Percentiles rank a stretch among this genome's conserved stretches.
phyloP scores from a whole-genome alignment of 2,113 vertebrate species.

The Pionites leucogaster region DNA sequence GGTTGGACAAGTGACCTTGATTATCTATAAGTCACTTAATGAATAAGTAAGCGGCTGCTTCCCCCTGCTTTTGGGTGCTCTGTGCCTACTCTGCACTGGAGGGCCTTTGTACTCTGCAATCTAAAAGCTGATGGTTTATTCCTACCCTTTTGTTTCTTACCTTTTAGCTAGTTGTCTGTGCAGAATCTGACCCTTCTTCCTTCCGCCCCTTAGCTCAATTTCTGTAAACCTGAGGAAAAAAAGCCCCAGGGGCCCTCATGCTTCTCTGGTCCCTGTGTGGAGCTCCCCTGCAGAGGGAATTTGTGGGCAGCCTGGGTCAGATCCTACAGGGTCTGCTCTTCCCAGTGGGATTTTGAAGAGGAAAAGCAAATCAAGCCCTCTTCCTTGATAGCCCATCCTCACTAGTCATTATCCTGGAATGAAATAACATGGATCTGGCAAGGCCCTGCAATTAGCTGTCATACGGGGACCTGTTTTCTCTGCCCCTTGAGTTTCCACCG shows the following conservation, averaged over 20 bases:
- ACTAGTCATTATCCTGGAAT: neutral
- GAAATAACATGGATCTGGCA: neutral
- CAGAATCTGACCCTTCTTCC: neutral
- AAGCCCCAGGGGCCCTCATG: accelerated
- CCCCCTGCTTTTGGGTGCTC: neutral
- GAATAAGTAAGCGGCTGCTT: neutral
- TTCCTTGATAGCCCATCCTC: neutral
- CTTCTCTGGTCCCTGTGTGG: neutral
- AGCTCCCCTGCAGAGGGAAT: neutral
- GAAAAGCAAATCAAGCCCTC: neutral
- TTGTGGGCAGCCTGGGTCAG: neutral
- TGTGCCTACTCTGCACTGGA: neutral
- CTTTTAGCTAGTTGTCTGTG: neutral
- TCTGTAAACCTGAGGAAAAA: neutral
- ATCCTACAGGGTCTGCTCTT: neutral
- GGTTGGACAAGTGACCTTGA: neutral
- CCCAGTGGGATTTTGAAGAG: neutral
- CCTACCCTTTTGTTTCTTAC: neutral
- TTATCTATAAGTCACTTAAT: neutral
- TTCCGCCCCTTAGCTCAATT: neutral
- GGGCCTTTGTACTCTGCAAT: neutral
- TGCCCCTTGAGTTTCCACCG: neutral
- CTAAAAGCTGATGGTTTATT: neutral
- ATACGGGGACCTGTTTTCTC: neutral
- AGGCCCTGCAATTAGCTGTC: neutral